Percentiles rank a stretch among this genome's conserved stretches.
These are phyloP conservation scores for Maconellicoccus hirsutus DNA, from an alignment of 1,140 invertebrate species.

Conservation along the genomic window DNA sequence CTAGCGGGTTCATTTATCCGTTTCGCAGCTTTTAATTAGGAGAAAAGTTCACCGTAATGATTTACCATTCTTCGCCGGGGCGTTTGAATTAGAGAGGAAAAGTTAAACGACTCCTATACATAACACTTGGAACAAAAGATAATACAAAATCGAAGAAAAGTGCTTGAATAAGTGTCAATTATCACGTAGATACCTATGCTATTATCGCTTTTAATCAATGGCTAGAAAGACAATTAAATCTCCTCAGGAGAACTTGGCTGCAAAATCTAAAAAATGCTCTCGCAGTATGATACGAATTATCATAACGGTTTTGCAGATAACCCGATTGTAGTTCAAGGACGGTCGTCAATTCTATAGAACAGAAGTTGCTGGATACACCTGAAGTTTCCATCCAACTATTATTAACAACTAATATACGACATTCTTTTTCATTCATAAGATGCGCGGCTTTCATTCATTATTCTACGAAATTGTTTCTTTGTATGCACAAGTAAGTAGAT, in stretches of 20 bases:
- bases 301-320: slow-evolving; percentile 20
- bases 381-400: neutral
- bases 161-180: neutral
- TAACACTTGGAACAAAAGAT: neutral
- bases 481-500: neutral
- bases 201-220: neutral
- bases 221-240: neutral
- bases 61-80: too few species aligned
- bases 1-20: neutral
- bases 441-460: slow-evolving; percentile 15
- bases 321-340: slow-evolving; percentile 20
- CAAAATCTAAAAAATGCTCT: neutral
- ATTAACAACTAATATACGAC: slow-evolving; percentile 14
- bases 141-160: neutral
- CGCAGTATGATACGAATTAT: slow-evolving; percentile 16
- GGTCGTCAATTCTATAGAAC: slow-evolving; percentile 14
- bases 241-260: neutral
- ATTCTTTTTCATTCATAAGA: slow-evolving; percentile 15
- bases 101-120: slow-evolving; percentile 2
- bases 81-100: neutral
- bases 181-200: neutral
- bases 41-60: neutral
- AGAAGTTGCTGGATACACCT: slow-evolving; percentile 10
- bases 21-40: neutral
- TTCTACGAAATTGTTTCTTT: slow-evolving; percentile 12